A percentile compares a stretch with the other conserved stretches of the same genome.
phyloP scores from a whole-genome alignment of 2,888 invertebrate species.

The Epistrophella euchroma region DNA sequence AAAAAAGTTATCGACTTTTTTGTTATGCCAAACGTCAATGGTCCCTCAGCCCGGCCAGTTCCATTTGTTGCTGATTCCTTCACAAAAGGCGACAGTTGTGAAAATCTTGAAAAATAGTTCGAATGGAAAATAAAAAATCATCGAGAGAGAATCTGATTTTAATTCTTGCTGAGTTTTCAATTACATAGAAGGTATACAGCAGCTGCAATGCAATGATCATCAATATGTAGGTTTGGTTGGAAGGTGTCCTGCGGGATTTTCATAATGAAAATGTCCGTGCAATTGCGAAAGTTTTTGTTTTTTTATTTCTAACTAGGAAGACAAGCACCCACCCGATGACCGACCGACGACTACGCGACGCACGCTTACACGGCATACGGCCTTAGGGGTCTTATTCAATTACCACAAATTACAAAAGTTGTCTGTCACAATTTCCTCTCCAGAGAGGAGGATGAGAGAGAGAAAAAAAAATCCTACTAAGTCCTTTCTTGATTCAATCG shows the following conservation, averaged over 20 bases:
- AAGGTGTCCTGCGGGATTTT: slow-evolving; percentile 7
- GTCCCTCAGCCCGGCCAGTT: background rate
- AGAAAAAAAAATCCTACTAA: background rate
- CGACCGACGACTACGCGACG: background rate
- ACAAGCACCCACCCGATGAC: background rate
- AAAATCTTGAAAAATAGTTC: slow-evolving; percentile 23
- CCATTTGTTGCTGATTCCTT: slow-evolving; percentile 9
- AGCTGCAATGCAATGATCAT: slow-evolving; percentile 15
- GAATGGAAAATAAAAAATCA: background rate
- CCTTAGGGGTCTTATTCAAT: slow-evolving; percentile 64
- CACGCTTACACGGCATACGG: background rate
- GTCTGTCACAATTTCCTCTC: slow-evolving; percentile 59
- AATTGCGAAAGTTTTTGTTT: slow-evolving; percentile 3
- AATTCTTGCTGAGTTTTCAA: slow-evolving; percentile 30
- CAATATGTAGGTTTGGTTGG: background rate
- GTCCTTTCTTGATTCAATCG: slow-evolving; percentile 19
- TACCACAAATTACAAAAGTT: slow-evolving; percentile 72
- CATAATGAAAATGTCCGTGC: slow-evolving; percentile 16
- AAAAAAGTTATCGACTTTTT: slow-evolving; percentile 17
- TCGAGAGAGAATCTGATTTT: slow-evolving; percentile 4
- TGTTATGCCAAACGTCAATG: background rate
- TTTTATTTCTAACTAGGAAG: too few species aligned
- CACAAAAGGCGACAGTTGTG: background rate
- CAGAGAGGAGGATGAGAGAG: background rate
- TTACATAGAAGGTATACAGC: background rate